Base-by-base conservation (phyloP, 2,113 vertebrate species). In the Oenanthe oenanthe region DNA sequence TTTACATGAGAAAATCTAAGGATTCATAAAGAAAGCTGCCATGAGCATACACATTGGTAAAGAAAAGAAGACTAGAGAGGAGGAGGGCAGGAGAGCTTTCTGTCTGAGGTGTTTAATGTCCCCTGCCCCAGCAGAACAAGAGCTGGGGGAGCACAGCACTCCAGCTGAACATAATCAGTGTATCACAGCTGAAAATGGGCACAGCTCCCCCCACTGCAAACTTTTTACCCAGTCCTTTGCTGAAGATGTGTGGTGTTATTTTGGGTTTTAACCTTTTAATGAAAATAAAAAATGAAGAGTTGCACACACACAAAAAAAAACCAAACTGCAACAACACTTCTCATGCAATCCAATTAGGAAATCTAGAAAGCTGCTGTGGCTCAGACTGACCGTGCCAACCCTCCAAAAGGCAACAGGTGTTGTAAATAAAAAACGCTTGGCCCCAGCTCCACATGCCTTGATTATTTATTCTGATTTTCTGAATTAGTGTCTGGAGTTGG, bases 381-480 rank as follows among this genome's bases (percentile, higher is more conserved):
- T 84, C 21, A 63, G 40, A 17, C 43, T 67, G 36, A 17, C 11
- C 14, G 3, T 78, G 90, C 87, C 94, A 95, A 66, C 13, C 21
- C 43, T 50, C 36, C 68, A 47, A 84, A 78, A 87, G 70, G 74
- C 70, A 96, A 92, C 93, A 95, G 92, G 74, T 89, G 84, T 10
- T 94, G 91, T 31, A 63, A 91, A 89, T 79, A 92, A 63, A 81
- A 91, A 75, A 51, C 29, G 22, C 45, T 73, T 93, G 94, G 95
- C 58, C 34, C 32, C 50, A 12, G 29, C 73, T 85, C 65, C 77
- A 76, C 34, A 83, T 76, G 89, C 77, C 89, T 82, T 66, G 77
- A 78, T 94, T 95, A 91, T 92, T 93, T 93, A 94, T 93, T 96
- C 78, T 89, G 93, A 79, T 93, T 95, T 93, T 95, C 71, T 89